phyloP scores from a whole-genome alignment of 1,140 invertebrate genomes.

The Saxidomus purpurata region DNA sequence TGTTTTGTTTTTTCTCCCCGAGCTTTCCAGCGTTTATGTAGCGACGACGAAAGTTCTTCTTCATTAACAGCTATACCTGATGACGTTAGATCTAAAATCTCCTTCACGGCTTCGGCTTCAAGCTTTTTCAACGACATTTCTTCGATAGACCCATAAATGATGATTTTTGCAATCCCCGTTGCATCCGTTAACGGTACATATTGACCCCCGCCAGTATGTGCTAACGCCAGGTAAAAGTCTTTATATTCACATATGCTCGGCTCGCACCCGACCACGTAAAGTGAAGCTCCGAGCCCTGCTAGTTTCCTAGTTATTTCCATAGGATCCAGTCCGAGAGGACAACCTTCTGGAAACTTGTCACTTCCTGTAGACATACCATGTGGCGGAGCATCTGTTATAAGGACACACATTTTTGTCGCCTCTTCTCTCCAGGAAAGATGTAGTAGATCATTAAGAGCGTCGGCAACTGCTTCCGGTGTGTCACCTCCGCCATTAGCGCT shows the following conservation, averaged over 20 bases:
- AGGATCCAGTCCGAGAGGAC: conserved; percentile 74
- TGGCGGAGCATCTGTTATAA: conserved; percentile 77
- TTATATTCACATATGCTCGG: conserved; percentile 71
- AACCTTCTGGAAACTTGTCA: conserved; percentile 71
- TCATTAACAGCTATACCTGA: not conserved
- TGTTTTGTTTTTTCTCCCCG: not conserved
- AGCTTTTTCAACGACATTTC: conserved; percentile 61
- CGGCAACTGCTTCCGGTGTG: conserved; percentile 77
- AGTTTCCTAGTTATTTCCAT: conserved; percentile 67
- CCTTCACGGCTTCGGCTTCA: conserved; percentile 14
- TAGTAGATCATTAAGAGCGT: conserved; percentile 74
- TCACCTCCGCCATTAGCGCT: conserved; percentile 77
- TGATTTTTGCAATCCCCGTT: conserved; percentile 62
- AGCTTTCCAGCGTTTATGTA: not conserved
- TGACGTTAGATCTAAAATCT: not conserved
- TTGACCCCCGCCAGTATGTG: conserved; percentile 76
- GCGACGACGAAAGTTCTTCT: not conserved
- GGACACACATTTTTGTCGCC: conserved; percentile 75
- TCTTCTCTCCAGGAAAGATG: conserved; percentile 73
- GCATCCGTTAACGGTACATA: conserved; percentile 74
- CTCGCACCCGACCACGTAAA: conserved; percentile 77
- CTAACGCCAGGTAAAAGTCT: conserved; percentile 76
- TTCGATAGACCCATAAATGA: conserved; percentile 66
- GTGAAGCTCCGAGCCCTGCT: conserved; percentile 72
- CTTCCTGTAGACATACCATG: conserved; percentile 66